A percentile compares a stretch with the other conserved stretches of the same genome.
Evolutionary conservation across 92 coral and sea anemone species (phyloP).

Genomic region (Porites rus): DNA sequence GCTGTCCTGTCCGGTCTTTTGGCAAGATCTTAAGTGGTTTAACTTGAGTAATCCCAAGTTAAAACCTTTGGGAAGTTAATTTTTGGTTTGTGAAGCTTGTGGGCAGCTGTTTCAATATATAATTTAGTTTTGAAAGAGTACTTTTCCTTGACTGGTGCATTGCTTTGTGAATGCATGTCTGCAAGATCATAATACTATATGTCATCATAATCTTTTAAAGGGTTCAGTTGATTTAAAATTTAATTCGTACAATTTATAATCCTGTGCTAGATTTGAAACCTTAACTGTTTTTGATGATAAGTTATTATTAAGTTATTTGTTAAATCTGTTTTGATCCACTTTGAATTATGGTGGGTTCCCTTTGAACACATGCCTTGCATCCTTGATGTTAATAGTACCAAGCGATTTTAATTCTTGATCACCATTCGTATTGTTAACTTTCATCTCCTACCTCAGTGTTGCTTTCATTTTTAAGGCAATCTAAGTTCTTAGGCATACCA

Average conservation of each 20-base stretch:
- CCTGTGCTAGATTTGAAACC: neutral
- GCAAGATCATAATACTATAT: too few relatives aligned
- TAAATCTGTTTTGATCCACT: neutral
- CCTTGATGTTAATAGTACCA: neutral
- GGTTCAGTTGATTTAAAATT: slow-evolving; percentile 3
- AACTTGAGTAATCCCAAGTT: neutral
- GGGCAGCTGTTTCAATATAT: neutral
- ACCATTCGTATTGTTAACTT: neutral
- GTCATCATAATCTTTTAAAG: neutral
- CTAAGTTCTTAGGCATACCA: neutral
- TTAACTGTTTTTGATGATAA: neutral
- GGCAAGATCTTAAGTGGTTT: neutral
- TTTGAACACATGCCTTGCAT: neutral
- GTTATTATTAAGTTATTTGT: slow-evolving; percentile 7
- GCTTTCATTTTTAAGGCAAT: too few relatives aligned
- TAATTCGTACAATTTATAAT: neutral
- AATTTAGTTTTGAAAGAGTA: too few relatives aligned
- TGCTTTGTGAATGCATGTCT: neutral
- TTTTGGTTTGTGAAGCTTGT: neutral
- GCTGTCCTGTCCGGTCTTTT: neutral
- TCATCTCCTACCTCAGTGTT: neutral
- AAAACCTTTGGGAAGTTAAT: neutral
- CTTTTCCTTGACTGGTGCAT: too few relatives aligned
- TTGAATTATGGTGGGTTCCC: neutral
- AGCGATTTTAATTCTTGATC: slow-evolving; percentile 5